Base-by-base conservation (phyloP, 1,140 invertebrate genomes). In the Heliothis virescens region DNA sequence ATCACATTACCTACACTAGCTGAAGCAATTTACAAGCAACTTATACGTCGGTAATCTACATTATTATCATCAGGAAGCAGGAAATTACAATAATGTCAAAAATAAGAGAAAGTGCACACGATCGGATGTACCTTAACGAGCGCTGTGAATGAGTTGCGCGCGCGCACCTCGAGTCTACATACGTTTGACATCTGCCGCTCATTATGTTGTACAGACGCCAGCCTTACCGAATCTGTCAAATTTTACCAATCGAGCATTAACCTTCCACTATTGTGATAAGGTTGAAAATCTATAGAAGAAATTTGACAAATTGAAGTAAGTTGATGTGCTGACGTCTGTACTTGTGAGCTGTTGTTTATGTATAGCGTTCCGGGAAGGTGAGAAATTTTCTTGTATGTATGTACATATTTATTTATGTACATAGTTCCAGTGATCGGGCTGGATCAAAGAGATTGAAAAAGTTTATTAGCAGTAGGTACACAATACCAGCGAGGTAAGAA, bases 111-210 rank as follows among this genome's bases (percentile, higher is more conserved):
- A 65, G 62, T 65, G 5, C 26, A 65, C 9, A 65, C 16, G 41
- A 41, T 47, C 26, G 34, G 60, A n/a, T 63, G 34, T 18, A 13
- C 18, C 21, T 12, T 59, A 59, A 59, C 57, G 57, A 18, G 55
- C 55, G 55, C 4, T 12, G 57, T 21, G 57, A 26, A 11, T 34
- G 2, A 11, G 34, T n/a, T 48, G 62, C 34, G 41, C 34, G 2
- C 34, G 34, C 62, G 62, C 62, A 63, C 41, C 62, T 65, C 60
- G 16, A 41, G 9, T 47, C n/a, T 48, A 47, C 12, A 34, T 41
- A 18, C 15, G 18, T 7, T 12, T 48, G 15, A 18, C 62, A 65
- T 47, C n/a, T 65, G 62, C 62, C 62, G 62, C 62, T 65, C 41
- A 41, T 65, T 65, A 65, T 65, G 41, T n/a, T n/a, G n/a, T n/a